Evolutionary conservation across 2,113 vertebrate genomes (phyloP).

Genomic region (Orycteropus afer): DNA sequence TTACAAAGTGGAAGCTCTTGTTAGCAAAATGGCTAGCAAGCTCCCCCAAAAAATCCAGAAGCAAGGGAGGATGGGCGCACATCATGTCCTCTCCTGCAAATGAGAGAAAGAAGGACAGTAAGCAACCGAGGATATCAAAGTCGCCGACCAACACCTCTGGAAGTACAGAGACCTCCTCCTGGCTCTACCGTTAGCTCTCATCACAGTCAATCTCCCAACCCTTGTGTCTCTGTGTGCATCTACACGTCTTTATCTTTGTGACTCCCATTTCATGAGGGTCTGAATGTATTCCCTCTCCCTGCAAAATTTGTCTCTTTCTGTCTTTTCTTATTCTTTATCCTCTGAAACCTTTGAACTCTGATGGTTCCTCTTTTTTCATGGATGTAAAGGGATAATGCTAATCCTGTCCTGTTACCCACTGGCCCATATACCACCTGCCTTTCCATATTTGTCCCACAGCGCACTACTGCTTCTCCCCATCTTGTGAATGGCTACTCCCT

Average conservation of each 20-base stretch:
- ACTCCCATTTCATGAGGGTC: neutral
- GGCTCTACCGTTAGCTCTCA: neutral
- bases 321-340: neutral
- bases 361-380: neutral
- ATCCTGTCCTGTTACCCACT: neutral
- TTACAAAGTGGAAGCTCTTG: constrained; percentile 80
- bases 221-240: neutral
- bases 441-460: neutral
- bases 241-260: neutral
- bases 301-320: neutral
- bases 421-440: too few relatives aligned
- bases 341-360: neutral
- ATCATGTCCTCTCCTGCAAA: constrained; percentile 82
- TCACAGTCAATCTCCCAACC: neutral
- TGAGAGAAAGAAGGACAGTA: neutral
- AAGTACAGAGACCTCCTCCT: neutral
- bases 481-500: neutral
- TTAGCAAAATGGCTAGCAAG: constrained; percentile 81
- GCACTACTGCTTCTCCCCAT: neutral
- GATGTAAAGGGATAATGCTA: neutral
- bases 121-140: neutral
- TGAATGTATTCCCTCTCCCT: neutral
- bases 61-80: constrained; percentile 86
- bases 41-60: constrained; percentile 82
- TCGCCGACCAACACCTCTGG: neutral